Evolutionary conservation across 2,113 vertebrate genomes (phyloP).

Genomic region (Microtus oregoni): DNA sequence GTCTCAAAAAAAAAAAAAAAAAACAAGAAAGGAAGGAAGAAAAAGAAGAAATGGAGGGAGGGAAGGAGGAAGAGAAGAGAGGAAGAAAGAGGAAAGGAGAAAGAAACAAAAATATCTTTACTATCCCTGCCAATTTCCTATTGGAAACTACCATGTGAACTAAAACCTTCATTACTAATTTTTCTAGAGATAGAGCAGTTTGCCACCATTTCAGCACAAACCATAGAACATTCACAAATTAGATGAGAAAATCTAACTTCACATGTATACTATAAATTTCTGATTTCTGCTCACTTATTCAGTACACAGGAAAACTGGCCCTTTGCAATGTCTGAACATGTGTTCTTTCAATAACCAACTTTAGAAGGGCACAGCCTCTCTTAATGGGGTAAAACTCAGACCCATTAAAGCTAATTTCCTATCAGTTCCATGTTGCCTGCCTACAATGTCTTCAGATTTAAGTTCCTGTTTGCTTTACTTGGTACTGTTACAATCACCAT

Average conservation of each 20-base stretch:
- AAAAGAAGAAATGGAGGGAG: neutral
- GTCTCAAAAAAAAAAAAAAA: neutral
- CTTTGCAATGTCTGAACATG: neutral
- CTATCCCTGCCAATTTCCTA: neutral
- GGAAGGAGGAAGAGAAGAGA: too few species aligned
- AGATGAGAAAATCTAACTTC: slow-evolving; percentile 53
- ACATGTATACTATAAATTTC: neutral
- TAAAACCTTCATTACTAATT: neutral
- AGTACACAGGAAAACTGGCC: slow-evolving; percentile 11
- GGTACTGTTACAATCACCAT: neutral
- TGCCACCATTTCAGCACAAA: neutral
- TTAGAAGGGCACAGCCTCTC: neutral
- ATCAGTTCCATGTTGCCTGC: neutral
- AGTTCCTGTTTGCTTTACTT: neutral
- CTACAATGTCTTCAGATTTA: neutral
- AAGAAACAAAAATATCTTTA: neutral
- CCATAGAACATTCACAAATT: neutral
- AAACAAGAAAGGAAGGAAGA: neutral
- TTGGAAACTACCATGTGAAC: neutral
- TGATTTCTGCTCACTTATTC: slow-evolving; percentile 49
- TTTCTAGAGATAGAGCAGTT: neutral
- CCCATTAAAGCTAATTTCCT: neutral
- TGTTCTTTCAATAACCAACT: neutral
- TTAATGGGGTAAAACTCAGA: neutral
- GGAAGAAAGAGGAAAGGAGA: too few species aligned